Evolutionary conservation across 1,140 invertebrate species (phyloP).

Genomic region (Bombus superbus): DNA sequence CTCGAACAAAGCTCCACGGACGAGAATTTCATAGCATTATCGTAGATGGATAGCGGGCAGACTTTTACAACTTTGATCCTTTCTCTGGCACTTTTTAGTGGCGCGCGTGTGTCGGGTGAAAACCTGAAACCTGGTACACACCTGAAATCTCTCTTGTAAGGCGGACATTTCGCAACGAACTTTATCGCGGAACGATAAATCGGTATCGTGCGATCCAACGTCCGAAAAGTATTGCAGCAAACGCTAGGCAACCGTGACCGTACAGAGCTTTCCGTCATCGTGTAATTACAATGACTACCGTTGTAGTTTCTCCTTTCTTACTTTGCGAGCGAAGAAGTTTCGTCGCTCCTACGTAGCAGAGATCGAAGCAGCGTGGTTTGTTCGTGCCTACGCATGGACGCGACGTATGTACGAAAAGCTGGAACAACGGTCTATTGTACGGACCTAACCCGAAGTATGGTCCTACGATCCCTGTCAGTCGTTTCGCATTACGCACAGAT

Average conservation of each 20-base stretch:
- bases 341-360: too few relatives aligned
- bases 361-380: too few relatives aligned
- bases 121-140: background rate
- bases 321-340: background rate
- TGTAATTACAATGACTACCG: background rate
- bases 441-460: too few relatives aligned
- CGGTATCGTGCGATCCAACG: background rate
- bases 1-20: background rate
- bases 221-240: background rate
- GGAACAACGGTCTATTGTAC: too few relatives aligned
- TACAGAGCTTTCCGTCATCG: background rate
- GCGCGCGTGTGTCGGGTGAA: background rate
- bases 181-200: conserved; percentile 11
- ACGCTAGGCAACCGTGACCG: background rate
- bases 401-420: too few relatives aligned
- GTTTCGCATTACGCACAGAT: too few relatives aligned
- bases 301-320: conserved; percentile 15
- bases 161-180: conserved; percentile 19
- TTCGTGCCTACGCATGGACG: too few relatives aligned
- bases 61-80: conserved; percentile 25
- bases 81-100: conserved; percentile 29
- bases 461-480: too few relatives aligned
- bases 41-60: conserved; percentile 30
- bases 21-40: background rate
- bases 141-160: background rate